Evolutionary conservation across 2,888 invertebrate genomes (phyloP).

Genomic region (Drosophila setosimentum): DNA sequence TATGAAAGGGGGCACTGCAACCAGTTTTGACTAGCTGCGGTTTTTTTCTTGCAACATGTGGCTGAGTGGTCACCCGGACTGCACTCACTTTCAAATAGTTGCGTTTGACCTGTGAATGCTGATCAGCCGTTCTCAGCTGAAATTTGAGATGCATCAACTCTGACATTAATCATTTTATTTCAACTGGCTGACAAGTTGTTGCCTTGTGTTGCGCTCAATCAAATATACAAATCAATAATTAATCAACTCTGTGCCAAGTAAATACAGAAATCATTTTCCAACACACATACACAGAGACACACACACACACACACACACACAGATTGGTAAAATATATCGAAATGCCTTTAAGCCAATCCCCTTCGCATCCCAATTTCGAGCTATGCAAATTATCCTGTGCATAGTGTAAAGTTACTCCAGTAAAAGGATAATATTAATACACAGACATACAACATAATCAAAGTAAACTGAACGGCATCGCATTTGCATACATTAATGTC

Average conservation of each 20-base stretch:
- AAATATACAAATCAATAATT: slow-evolving; percentile 73
- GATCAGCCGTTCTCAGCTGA: slow-evolving; percentile 35
- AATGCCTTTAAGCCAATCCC: slow-evolving; percentile 37
- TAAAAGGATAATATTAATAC: slow-evolving; percentile 71
- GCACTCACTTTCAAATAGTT: slow-evolving; percentile 16
- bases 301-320: not conserved
- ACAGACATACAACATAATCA: slow-evolving; percentile 69
- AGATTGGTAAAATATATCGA: slow-evolving; percentile 1
- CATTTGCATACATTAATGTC: slow-evolving; percentile 77
- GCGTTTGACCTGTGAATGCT: not conserved
- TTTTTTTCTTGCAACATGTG: slow-evolving; percentile 26
- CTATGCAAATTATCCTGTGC: slow-evolving; percentile 52
- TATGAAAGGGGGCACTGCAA: slow-evolving; percentile 19
- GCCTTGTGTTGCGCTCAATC: slow-evolving; percentile 49
- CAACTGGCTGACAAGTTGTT: slow-evolving; percentile 19
- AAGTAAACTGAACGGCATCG: slow-evolving; percentile 58
- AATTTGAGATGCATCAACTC: slow-evolving; percentile 35
- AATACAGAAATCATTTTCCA: slow-evolving; percentile 67
- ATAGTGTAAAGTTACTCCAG: slow-evolving; percentile 50
- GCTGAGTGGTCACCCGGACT: slow-evolving; percentile 20
- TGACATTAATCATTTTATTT: slow-evolving; percentile 38
- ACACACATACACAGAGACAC: slow-evolving; percentile 6
- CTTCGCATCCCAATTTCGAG: slow-evolving; percentile 28
- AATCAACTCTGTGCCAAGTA: slow-evolving; percentile 59
- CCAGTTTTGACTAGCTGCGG: slow-evolving; percentile 50